Conservation (phyloP, 2,113 vertebrate species). For the Macrotis lagotis region DNA sequence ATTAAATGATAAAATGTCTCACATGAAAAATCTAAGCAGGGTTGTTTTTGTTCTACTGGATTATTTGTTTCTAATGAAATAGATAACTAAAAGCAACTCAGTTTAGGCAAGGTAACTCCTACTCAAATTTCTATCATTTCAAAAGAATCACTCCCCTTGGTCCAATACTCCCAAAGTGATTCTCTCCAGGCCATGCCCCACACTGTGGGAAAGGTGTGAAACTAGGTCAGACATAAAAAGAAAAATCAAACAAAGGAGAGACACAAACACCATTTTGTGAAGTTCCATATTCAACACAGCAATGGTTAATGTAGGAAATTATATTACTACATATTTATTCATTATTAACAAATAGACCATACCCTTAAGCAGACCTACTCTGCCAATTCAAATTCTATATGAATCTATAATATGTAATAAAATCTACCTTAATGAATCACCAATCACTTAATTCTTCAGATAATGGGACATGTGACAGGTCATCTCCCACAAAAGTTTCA, state of each 20-base stretch:
- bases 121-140: not conserved
- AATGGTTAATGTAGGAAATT: not conserved
- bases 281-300: not conserved
- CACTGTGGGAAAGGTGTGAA: not conserved
- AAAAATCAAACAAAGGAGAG: not conserved
- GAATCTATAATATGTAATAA: not conserved
- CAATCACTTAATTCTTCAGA: not conserved
- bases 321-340: not conserved
- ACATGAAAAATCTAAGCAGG: not conserved
- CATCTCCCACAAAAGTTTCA: slow-evolving; percentile 5
- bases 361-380: not conserved
- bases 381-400: not conserved
- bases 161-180: not conserved
- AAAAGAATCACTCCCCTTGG: not conserved
- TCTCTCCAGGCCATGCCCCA: not conserved
- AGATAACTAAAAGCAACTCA: not conserved
- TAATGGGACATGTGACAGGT: not conserved
- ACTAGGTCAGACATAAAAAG: not conserved
- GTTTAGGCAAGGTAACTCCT: not conserved
- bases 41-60: not conserved
- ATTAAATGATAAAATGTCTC: not conserved
- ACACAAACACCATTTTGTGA: not conserved
- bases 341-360: not conserved
- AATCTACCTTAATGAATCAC: not conserved
- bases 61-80: not conserved